Evolutionary conservation across 2,888 invertebrate genomes (phyloP).

Genomic region (Acanthococcus lagerstroemiae): DNA sequence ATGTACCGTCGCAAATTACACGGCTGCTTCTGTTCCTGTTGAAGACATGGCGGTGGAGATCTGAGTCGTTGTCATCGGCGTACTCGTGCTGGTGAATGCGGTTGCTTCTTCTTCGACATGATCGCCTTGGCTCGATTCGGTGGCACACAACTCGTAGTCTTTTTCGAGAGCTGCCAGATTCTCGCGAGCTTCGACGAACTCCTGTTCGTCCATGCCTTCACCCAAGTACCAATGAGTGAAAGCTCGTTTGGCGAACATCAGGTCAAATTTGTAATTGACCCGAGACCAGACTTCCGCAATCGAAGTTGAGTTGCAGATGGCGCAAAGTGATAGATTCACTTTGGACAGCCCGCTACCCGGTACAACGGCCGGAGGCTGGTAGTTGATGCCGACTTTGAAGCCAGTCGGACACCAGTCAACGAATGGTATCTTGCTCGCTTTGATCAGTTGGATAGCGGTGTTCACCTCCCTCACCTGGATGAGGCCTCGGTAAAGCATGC

Average conservation of each 20-base stretch:
- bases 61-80: not conserved
- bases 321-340: constrained; percentile 7
- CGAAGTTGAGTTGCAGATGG: constrained; percentile 7
- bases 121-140: not conserved
- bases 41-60: not conserved
- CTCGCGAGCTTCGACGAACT: constrained; percentile 32
- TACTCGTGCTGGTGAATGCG: not conserved
- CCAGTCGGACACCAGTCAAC: constrained; percentile 18
- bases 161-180: constrained; percentile 21
- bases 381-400: constrained; percentile 15
- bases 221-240: constrained; percentile 33
- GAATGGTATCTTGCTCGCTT: constrained; percentile 8
- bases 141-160: constrained; percentile 1
- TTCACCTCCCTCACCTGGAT: constrained; percentile 11
- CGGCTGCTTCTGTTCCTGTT: too few relatives aligned
- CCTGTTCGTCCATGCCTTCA: constrained; percentile 33
- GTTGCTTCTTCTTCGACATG: not conserved
- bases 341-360: constrained; percentile 6
- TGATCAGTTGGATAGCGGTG: constrained; percentile 9
- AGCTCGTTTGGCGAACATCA: constrained; percentile 45
- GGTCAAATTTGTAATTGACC: constrained; percentile 31
- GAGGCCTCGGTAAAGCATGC: constrained; percentile 13
- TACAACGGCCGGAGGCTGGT: constrained; percentile 15
- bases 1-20: too few relatives aligned
- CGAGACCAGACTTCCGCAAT: constrained; percentile 33